phyloP scores from a whole-genome alignment of 2,113 vertebrate genomes.

The Neotoma lepida region DNA sequence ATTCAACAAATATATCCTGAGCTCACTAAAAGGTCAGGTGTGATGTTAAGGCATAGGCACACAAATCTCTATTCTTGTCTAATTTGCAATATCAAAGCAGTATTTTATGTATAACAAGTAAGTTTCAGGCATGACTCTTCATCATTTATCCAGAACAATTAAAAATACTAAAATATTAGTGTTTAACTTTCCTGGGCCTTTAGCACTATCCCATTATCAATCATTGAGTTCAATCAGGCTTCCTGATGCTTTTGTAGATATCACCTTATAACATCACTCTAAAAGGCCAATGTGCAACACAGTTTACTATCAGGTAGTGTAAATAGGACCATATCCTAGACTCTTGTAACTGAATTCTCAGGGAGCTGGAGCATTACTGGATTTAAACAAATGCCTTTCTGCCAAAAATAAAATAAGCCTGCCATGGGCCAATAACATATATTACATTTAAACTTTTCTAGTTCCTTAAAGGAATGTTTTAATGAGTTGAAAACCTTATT shows the following conservation, averaged over 20 bases:
- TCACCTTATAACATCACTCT: neutral
- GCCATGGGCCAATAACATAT: neutral
- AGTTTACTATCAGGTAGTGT: neutral
- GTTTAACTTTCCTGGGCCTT: slow-evolving; percentile 1
- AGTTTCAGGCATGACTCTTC: neutral
- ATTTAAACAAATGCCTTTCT: neutral
- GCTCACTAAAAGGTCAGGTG: neutral
- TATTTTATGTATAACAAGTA: neutral
- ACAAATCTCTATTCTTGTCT: neutral
- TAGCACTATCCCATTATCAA: neutral
- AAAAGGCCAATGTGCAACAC: neutral
- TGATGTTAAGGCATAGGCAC: neutral
- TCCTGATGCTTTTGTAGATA: neutral
- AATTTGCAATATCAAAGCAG: neutral
- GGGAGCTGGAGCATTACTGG: neutral
- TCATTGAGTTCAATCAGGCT: neutral
- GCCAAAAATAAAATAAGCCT: neutral
- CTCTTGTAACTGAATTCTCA: neutral
- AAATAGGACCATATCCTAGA: neutral
- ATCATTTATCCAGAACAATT: neutral
- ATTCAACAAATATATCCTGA: neutral
- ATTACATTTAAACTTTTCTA: neutral
- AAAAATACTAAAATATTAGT: neutral
- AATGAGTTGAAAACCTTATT: neutral
- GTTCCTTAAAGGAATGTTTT: neutral